Percentiles rank a stretch among this genome's conserved stretches.
These are phyloP conservation scores for Mohoua ochrocephala DNA, from an alignment of 2,113 vertebrate genomes.

Conservation along the genomic window DNA sequence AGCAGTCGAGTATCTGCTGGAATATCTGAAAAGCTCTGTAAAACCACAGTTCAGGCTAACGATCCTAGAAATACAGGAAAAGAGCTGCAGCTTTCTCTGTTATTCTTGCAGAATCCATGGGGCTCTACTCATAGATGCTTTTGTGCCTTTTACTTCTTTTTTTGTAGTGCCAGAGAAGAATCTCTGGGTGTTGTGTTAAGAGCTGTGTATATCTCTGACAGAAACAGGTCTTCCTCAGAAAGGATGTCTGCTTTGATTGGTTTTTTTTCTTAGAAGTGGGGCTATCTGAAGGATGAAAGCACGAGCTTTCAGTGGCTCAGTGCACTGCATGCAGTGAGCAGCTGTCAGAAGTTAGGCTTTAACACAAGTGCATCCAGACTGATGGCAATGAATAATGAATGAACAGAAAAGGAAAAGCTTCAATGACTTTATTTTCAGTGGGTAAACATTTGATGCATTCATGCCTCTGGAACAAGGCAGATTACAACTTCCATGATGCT, in stretches of 20 bases:
- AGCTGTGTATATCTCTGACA: neutral
- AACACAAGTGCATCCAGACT: neutral
- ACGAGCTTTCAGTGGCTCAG: neutral
- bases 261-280: neutral
- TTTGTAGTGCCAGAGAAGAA: neutral
- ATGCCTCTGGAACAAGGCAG: neutral
- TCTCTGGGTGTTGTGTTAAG: neutral
- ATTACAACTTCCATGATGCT: neutral
- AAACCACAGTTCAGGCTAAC: neutral
- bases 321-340: neutral
- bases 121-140: neutral
- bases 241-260: neutral
- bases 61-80: neutral
- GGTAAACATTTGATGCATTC: neutral
- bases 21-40: neutral
- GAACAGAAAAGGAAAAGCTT: neutral
- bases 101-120: neutral
- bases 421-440: neutral
- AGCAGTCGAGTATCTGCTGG: neutral
- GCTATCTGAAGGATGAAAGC: neutral
- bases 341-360: slow-evolving; percentile 3
- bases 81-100: neutral
- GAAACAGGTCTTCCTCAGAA: neutral
- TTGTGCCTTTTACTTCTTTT: neutral
- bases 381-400: slow-evolving; percentile 9